phyloP scores from a whole-genome alignment of 2,888 invertebrate genomes.

The Melangyna quadrimaculata region DNA sequence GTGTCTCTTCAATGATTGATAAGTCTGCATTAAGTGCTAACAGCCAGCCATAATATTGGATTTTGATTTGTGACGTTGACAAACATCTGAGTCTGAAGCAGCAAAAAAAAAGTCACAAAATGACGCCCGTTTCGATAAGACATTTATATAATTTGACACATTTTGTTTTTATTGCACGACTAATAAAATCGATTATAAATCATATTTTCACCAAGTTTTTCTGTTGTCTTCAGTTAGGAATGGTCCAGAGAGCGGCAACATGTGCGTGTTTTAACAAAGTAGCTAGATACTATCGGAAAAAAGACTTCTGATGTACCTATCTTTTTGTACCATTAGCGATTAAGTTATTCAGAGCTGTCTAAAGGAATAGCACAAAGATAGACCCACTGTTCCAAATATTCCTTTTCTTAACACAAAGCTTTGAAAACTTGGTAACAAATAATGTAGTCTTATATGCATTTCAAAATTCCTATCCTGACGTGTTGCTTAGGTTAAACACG shows the following conservation, averaged over 20 bases:
- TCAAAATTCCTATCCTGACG: not conserved
- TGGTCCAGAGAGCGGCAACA: not conserved
- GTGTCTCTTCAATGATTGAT: conserved; percentile 1
- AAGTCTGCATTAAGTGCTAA: not conserved
- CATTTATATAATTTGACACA: conserved; percentile 6
- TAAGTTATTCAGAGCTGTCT: not conserved
- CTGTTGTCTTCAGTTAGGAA: not conserved
- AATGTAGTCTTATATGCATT: not conserved
- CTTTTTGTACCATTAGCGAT: not conserved
- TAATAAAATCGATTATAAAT: conserved; percentile 11
- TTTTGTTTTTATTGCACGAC: not conserved
- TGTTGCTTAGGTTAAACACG: not conserved
- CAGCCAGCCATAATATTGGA: conserved; percentile 8
- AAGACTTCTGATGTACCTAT: not conserved
- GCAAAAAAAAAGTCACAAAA: not conserved
- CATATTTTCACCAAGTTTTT: not conserved
- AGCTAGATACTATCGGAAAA: not conserved
- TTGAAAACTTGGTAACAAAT: not conserved
- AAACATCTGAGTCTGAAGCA: conserved; percentile 7
- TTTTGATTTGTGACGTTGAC: conserved; percentile 13
- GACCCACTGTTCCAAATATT: not conserved
- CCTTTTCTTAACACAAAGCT: not conserved
- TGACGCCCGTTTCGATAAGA: not conserved
- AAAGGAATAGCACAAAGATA: not conserved
- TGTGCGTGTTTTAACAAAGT: not conserved